Evolutionary conservation across 2,888 invertebrate genomes (phyloP), one percentile per base, ranked within the genome.

Genomic region (Pherbina coryleti): DNA sequence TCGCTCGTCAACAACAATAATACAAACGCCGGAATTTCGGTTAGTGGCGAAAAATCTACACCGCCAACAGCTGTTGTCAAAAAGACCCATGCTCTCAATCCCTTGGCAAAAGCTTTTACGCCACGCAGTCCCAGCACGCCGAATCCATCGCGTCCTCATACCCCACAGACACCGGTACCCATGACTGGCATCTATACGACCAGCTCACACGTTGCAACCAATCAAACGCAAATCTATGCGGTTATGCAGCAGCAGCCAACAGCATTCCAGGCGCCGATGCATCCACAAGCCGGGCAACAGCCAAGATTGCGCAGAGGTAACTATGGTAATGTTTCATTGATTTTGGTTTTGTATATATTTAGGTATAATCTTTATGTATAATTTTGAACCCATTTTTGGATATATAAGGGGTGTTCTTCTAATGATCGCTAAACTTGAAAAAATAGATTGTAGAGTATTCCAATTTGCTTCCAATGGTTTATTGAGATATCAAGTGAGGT

Each of bases 81-180:
- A 80, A 90, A 89, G 66, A 97, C 97, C 90, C 97, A 97, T 88
- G 92, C 93, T 76, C 90, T 93, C 89, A 97, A 96, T 92, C 97
- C 97, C n/a, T 93, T 94, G 82, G 95, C 96, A 75, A 97, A 97
- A 86, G 93, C 95, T 4, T 97, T 97, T 90, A 95, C 95, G 64
- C 96, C 97, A 28, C 91, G 95, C 84, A 93, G 93, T 84, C 92
- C 92, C 28, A 91, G 91, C 83, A 93, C 93, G 62, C 93, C 93
- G 66, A 92, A 91, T 83, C 92, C 91, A 78, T 93, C 92, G 86
- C 90, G 93, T 91, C 96, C 96, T 53, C 96, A 96, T 88, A 96
- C 96, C 60, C 96, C 96, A 49, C 95, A 95, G 89, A 96, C 96
- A 51, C 96, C 96, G 34, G 88, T 89, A 75, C 87, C 87, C 19